Conservation (phyloP, 2,113 vertebrate genomes). For the Nipponia nippon region DNA sequence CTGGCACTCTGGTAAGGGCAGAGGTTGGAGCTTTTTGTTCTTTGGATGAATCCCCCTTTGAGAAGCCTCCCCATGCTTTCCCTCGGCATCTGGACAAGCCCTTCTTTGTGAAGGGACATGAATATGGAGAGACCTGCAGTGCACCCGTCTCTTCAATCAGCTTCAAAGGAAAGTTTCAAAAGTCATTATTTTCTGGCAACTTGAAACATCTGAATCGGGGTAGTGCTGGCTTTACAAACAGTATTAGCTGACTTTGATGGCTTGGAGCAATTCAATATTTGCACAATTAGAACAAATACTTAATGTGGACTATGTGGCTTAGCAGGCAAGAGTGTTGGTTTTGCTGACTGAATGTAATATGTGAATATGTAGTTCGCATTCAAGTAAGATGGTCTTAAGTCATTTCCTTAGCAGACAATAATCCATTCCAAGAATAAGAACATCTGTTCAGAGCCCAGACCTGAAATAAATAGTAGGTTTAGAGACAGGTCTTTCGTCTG, state of each 20-base stretch:
- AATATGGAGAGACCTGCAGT: conserved; percentile 41
- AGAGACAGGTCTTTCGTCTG: not conserved
- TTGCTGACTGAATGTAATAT: not conserved
- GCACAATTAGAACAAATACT: conserved; percentile 11
- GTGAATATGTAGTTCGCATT: not conserved
- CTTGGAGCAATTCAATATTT: conserved; percentile 20
- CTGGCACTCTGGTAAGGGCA: not conserved
- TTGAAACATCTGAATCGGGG: not conserved
- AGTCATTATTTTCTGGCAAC: not conserved
- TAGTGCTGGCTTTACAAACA: conserved; percentile 4
- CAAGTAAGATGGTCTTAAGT: conserved; percentile 10
- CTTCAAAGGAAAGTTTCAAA: conserved; percentile 38
- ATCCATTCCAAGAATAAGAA: not conserved
- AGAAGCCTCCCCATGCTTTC: not conserved
- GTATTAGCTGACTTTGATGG: conserved; percentile 25
- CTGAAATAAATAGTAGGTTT: not conserved
- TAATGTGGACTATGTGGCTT: not conserved
- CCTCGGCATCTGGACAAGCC: conserved; percentile 13
- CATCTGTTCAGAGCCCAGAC: conserved; percentile 3
- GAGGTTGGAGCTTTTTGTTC: conserved; percentile 42
- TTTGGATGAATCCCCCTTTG: conserved; percentile 34
- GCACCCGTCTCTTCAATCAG: not conserved
- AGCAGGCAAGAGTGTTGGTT: not conserved
- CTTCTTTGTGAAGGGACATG: conserved; percentile 29
- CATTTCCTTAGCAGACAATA: conserved; percentile 25